Conservation (phyloP, 1,140 invertebrate genomes). For the Euglossa dilemma region DNA sequence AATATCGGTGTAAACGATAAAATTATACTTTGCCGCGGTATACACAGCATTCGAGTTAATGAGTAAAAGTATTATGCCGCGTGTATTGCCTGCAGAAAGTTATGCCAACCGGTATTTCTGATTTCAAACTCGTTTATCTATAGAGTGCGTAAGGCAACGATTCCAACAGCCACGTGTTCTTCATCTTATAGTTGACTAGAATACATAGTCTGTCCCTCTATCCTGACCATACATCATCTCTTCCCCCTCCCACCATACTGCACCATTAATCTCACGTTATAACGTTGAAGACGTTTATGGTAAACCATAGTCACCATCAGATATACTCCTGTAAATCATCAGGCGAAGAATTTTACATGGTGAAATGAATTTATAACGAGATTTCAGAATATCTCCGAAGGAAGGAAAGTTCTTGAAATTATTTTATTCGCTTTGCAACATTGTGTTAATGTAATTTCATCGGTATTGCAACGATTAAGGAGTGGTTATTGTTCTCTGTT, state of each 20-base stretch:
- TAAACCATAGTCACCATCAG: neutral
- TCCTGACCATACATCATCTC: neutral
- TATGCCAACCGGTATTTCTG: constrained; percentile 7
- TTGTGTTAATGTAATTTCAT: constrained; percentile 32
- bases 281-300: neutral
- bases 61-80: too few relatives aligned
- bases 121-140: constrained; percentile 23
- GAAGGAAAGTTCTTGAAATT: neutral
- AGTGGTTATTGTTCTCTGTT: constrained; percentile 45
- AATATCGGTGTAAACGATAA: too few relatives aligned
- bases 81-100: neutral
- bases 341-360: neutral
- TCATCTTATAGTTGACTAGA: neutral
- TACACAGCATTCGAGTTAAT: too few relatives aligned
- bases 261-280: constrained; percentile 10
- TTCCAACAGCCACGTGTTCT: neutral
- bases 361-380: neutral
- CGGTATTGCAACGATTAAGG: constrained; percentile 5
- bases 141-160: neutral
- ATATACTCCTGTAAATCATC: neutral
- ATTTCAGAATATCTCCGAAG: neutral
- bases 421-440: neutral
- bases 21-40: too few relatives aligned
- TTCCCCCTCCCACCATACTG: neutral
- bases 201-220: neutral